Percentiles rank a stretch among this genome's conserved stretches.
phyloP scores from a whole-genome alignment of 2,797 vertebrate species.

The Peromyscus eremicus region DNA sequence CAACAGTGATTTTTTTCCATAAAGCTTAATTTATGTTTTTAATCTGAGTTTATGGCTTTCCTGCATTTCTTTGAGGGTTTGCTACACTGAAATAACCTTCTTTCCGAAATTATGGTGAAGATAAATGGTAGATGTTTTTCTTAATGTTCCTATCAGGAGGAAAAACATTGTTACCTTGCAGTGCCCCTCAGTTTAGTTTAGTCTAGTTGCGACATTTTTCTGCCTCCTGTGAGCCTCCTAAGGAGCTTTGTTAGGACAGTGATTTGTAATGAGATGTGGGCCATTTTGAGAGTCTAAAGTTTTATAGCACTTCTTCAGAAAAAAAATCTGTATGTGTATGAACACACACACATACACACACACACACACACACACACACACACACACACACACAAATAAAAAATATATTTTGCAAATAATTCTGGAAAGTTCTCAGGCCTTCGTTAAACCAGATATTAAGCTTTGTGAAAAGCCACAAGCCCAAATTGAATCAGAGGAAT shows the following conservation, averaged over 20 bases:
- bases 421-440: background rate
- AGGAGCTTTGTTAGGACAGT: background rate
- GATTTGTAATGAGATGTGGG: slow-evolving; percentile 4
- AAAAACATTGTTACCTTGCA: slow-evolving; percentile 36
- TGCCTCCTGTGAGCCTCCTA: background rate
- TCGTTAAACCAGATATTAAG: background rate
- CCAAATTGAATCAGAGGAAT: background rate
- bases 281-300: slow-evolving; percentile 4
- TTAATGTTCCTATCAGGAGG: slow-evolving; percentile 46
- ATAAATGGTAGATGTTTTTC: slow-evolving; percentile 50
- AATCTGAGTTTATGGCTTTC: slow-evolving; percentile 63
- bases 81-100: slow-evolving; percentile 51
- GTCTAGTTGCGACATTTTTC: slow-evolving; percentile 54
- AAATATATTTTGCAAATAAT: background rate
- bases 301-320: slow-evolving; percentile 19
- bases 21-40: slow-evolving; percentile 74
- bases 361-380: background rate
- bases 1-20: slow-evolving; percentile 40
- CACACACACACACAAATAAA: background rate
- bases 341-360: background rate
- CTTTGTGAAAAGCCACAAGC: background rate
- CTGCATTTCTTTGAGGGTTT: slow-evolving; percentile 32
- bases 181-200: background rate
- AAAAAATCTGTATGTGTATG: background rate
- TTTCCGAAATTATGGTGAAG: slow-evolving; percentile 67